These are phyloP conservation scores for Indicator maculatus DNA, from an alignment of 2,113 vertebrate genomes.

Conservation along the genomic window DNA sequence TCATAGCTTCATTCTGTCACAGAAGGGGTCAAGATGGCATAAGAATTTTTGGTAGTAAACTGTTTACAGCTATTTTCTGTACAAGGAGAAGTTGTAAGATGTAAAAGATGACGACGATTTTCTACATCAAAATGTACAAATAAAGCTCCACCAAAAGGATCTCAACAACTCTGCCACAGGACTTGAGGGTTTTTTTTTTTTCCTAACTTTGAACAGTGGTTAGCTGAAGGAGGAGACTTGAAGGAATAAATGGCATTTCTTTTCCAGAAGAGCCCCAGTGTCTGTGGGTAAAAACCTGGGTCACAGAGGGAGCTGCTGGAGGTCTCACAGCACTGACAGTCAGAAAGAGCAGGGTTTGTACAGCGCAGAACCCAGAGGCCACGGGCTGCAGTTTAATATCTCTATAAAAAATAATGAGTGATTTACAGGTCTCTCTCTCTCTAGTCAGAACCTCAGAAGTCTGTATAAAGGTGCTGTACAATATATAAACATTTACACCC, in stretches of 20 bases:
- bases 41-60: neutral
- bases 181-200: neutral
- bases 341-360: slow-evolving; percentile 60
- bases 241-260: neutral
- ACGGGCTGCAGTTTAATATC: slow-evolving; percentile 79
- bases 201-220: neutral
- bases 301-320: neutral
- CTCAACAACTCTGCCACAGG: neutral
- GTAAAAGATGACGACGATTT: slow-evolving; percentile 1
- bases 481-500: slow-evolving; percentile 99
- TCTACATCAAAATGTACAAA: neutral
- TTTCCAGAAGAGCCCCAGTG: neutral
- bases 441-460: slow-evolving; percentile 86
- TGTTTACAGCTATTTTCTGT: slow-evolving; percentile 58
- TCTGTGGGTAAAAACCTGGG: neutral
- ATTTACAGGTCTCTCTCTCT: slow-evolving; percentile 94
- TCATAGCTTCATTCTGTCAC: neutral
- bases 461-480: slow-evolving; percentile 99
- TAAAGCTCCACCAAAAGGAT: slow-evolving; percentile 18
- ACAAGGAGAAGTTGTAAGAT: slow-evolving; percentile 14
- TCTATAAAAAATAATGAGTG: slow-evolving; percentile 99
- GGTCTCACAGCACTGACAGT: neutral
- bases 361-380: slow-evolving; percentile 83
- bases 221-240: neutral
- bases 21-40: neutral